These are phyloP conservation scores for Macrocentrus cingulum DNA, from an alignment of 1,140 invertebrate species.

Conservation along the genomic window DNA sequence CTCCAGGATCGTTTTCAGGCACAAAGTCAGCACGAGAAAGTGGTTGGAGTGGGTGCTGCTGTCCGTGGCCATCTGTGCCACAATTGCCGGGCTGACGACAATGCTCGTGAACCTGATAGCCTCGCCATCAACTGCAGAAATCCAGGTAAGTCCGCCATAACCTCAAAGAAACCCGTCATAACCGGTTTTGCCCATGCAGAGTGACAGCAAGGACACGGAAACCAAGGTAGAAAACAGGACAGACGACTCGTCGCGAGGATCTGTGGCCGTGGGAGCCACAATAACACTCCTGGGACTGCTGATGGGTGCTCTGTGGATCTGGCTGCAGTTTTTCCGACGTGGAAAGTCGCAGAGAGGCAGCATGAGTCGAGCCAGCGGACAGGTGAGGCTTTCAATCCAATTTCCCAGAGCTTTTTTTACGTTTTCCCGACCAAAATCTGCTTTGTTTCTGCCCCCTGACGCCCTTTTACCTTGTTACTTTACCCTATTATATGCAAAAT, in stretches of 20 bases:
- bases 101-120: conserved; percentile 47
- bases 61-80: conserved; percentile 48
- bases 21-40: conserved; percentile 52
- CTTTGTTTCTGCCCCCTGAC: neutral
- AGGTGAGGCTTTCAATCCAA: conserved; percentile 42
- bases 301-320: conserved; percentile 45
- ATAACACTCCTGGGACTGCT: conserved; percentile 47
- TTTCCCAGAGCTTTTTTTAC: neutral
- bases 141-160: too few species aligned
- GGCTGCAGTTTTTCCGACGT: conserved; percentile 46
- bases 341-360: conserved; percentile 50
- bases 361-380: conserved; percentile 50
- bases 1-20: conserved; percentile 51
- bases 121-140: too few species aligned
- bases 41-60: conserved; percentile 54
- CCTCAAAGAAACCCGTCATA: too few species aligned
- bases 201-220: too few species aligned
- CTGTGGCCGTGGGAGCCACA: conserved; percentile 44
- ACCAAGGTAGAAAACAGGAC: too few species aligned
- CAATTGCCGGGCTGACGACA: conserved; percentile 49
- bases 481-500: conserved; percentile 53
- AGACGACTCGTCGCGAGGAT: conserved; percentile 35
- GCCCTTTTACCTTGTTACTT: conserved; percentile 39
- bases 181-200: too few species aligned
- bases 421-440: conserved; percentile 3